Evolutionary conservation across 2,113 vertebrate genomes (phyloP).

Genomic region (Panthera leo): DNA sequence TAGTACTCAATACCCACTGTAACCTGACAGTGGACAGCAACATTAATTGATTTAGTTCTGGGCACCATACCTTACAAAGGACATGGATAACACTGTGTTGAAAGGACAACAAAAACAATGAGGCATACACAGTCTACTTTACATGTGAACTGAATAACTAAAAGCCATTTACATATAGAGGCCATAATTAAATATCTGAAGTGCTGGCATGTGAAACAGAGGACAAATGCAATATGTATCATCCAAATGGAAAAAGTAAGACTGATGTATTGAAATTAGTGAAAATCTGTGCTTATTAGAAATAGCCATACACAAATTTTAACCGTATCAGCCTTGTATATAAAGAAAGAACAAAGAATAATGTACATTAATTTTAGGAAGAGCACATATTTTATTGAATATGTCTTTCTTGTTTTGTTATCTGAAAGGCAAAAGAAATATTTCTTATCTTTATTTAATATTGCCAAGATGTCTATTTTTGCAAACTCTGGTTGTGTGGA

Average conservation of each 20-base stretch:
- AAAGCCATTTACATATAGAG: not conserved
- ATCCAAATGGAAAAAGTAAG: not conserved
- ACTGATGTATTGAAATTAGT: not conserved
- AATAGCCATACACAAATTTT: not conserved
- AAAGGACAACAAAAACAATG: not conserved
- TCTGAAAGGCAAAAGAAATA: not conserved
- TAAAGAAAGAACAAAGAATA: not conserved
- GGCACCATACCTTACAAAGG: not conserved
- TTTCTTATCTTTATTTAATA: not conserved
- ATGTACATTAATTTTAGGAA: not conserved
- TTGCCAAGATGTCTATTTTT: not conserved
- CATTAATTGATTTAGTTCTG: not conserved
- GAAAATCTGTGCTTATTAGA: slow-evolving; percentile 29
- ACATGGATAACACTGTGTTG: not conserved
- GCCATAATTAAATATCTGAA: not conserved
- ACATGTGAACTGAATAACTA: not conserved
- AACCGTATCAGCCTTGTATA: not conserved
- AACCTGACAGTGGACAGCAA: not conserved
- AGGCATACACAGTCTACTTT: not conserved
- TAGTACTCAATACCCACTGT: not conserved
- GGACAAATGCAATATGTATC: not conserved
- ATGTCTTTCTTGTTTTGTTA: not conserved
- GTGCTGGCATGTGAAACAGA: not conserved
- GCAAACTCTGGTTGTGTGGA: not conserved
- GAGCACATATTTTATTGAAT: not conserved